Conservation (phyloP, 1,140 invertebrate species). For the Drosophila nebulosa region DNA sequence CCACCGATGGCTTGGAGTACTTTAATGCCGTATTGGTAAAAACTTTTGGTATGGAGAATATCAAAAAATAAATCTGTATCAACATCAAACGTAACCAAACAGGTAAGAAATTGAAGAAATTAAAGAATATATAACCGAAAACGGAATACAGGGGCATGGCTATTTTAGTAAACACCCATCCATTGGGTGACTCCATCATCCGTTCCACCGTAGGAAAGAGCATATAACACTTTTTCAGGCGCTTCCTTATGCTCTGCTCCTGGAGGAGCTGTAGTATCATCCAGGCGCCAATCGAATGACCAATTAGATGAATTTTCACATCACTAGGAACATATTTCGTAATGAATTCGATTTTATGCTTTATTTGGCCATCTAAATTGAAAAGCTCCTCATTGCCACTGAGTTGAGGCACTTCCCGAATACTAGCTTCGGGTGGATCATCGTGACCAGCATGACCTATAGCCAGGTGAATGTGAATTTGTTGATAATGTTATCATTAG, state of each 20-base stretch:
- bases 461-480: background rate
- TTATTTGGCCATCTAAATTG: constrained; percentile 87
- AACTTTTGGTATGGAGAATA: constrained; percentile 81
- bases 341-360: constrained; percentile 91
- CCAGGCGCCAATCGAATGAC: constrained; percentile 93
- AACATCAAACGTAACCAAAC: constrained; percentile 81
- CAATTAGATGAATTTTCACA: constrained; percentile 87
- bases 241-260: constrained; percentile 81
- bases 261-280: constrained; percentile 89
- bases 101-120: constrained; percentile 83
- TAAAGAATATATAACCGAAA: constrained; percentile 70
- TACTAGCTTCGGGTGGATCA: constrained; percentile 82
- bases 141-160: constrained; percentile 67
- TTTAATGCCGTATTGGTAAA: constrained; percentile 81
- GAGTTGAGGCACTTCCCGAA: constrained; percentile 80
- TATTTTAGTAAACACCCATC: constrained; percentile 83
- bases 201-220: constrained; percentile 92
- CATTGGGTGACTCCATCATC: constrained; percentile 88
- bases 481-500: background rate
- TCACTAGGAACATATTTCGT: constrained; percentile 86
- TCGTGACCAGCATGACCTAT: constrained; percentile 87
- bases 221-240: constrained; percentile 84
- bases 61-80: constrained; percentile 82
- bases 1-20: constrained; percentile 82
- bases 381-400: constrained; percentile 84